These are phyloP conservation scores for Ectemnius lituratus DNA, from an alignment of 2,888 invertebrate species.

Conservation along the genomic window DNA sequence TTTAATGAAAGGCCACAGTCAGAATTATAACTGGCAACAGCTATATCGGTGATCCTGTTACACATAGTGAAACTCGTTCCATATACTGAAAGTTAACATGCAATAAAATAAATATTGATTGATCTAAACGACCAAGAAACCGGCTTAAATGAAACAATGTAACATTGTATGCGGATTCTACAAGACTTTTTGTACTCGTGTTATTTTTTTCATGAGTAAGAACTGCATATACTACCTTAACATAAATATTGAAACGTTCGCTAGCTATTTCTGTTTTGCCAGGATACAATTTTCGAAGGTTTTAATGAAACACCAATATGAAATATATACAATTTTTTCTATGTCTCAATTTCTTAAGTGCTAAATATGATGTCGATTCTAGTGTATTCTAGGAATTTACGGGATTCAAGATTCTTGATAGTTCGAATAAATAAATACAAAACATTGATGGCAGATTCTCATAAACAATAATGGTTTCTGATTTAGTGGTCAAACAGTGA, in stretches of 20 bases:
- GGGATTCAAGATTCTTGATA: too few species aligned
- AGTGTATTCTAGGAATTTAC: neutral
- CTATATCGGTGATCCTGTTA: neutral
- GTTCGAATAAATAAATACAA: too few species aligned
- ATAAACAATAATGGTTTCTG: too few species aligned
- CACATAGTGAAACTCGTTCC: constrained; percentile 37
- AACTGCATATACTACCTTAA: too few species aligned
- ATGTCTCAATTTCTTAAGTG: constrained; percentile 11
- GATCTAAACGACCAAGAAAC: constrained; percentile 25
- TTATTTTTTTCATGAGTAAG: constrained; percentile 10
- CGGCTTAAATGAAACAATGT: constrained; percentile 26
- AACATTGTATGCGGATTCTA: constrained; percentile 9
- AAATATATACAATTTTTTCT: constrained; percentile 9
- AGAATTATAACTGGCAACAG: too few species aligned
- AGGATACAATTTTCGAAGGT: neutral
- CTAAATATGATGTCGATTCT: neutral
- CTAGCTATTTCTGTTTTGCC: too few species aligned
- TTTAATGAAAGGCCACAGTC: too few species aligned
- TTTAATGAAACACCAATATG: neutral
- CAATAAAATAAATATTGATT: constrained; percentile 27
- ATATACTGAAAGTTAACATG: constrained; percentile 40
- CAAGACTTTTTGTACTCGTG: constrained; percentile 13
- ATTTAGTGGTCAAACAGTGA: too few species aligned
- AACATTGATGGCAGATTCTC: too few species aligned
- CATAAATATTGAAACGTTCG: too few species aligned